Percentiles rank a stretch among this genome's conserved stretches.
Evolutionary conservation across 2,797 vertebrate species (phyloP).

Genomic region (Otolemur crassicaudatus): DNA sequence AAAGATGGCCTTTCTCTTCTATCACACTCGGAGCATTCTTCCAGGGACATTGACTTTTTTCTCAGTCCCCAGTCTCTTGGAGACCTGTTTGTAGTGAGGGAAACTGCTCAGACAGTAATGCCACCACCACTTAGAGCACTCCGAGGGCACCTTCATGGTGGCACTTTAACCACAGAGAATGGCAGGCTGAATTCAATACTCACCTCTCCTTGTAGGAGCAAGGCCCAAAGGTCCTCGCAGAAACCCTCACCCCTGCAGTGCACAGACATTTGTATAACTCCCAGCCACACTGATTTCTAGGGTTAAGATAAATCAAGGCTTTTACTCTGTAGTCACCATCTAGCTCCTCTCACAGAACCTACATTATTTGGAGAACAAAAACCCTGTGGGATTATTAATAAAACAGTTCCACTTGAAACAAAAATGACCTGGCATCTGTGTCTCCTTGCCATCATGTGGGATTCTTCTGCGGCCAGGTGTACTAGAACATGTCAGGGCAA

Average conservation of each 20-base stretch:
- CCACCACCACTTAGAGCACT: background rate
- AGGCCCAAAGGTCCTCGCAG: background rate
- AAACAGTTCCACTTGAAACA: background rate
- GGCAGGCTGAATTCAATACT: background rate
- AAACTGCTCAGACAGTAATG: background rate
- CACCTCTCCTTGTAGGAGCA: background rate
- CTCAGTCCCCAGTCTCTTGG: background rate
- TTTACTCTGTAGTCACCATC: rapidly evolving
- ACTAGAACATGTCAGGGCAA: background rate
- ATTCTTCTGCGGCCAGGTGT: background rate
- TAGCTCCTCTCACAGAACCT: background rate
- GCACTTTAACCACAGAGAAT: conserved; percentile 10
- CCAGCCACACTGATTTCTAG: background rate
- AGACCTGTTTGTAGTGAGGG: background rate
- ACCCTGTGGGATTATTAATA: background rate
- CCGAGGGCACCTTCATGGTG: background rate
- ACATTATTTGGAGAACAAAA: background rate
- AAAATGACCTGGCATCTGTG: background rate
- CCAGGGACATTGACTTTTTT: background rate
- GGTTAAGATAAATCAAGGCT: background rate
- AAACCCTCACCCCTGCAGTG: background rate
- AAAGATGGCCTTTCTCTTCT: background rate
- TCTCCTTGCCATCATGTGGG: background rate
- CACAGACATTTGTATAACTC: background rate
- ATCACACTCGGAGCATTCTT: background rate